Evolutionary conservation across 2,113 vertebrate genomes (phyloP), one percentile per base, ranked within the genome.

Genomic region (Lepus europaeus): DNA sequence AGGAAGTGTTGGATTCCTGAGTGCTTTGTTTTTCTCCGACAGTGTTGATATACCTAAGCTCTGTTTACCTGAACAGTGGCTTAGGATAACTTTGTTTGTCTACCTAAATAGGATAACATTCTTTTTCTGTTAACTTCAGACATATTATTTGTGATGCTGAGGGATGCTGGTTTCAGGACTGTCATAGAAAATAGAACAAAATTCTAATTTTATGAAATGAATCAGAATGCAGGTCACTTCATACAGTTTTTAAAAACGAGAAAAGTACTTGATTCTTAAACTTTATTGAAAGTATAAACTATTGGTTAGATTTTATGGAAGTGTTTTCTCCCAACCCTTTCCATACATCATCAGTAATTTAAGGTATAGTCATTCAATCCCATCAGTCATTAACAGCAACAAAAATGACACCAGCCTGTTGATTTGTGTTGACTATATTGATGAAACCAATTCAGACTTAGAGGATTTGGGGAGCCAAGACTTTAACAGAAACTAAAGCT

Each of bases 71-170:
- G 56, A 56, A 83, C 7, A 33, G 19, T 81, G 70, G 14, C 63
- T 53, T 81, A 19, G 45, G 25, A 59, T 84, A 59, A 56, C n/a
- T 53, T 68, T 95, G 85, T 93, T 91, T 93, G 17, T 49, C 77
- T 73, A 39, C 23, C 39, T 93, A 91, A 70, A 77, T 81, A 86
- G 36, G 36, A 14, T 89, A 77, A 9, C 10, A 11, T 91, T 84
- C 9, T 66, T 93, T 77, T 73, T 87, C 45, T 85, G 10, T 13
- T 80, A 51, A 68, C 6, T 11, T 93, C 82, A 92, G 39, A 39
- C 68, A n/a, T 11, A 68, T 73, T 36, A n/a, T 39, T 86, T 72
- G 36, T 84, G 82, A 82, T 77, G 27, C 72, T 76, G 59, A 91
- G 7, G 64, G n/a, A 73, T 16, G 9, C 83, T 63, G 27, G n/a